These are phyloP conservation scores for Progne subis DNA, from an alignment of 2,113 vertebrate genomes.

Conservation along the genomic window DNA sequence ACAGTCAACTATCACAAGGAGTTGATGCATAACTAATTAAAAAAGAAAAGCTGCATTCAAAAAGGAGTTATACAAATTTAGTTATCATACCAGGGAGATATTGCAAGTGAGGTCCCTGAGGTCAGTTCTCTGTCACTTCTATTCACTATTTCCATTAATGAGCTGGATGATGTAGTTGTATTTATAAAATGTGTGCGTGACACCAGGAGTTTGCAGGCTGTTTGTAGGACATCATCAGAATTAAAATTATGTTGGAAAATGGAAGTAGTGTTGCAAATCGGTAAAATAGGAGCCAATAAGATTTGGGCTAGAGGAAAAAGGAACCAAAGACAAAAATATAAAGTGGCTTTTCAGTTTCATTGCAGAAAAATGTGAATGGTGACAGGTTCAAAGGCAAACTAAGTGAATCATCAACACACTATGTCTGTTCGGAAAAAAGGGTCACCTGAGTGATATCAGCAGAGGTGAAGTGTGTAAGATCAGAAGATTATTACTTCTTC, in stretches of 20 bases:
- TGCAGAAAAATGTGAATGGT: neutral
- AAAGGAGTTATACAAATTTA: slow-evolving; percentile 7
- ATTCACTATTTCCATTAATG: slow-evolving; percentile 47
- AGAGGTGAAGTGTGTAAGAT: neutral
- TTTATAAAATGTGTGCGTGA: slow-evolving; percentile 17
- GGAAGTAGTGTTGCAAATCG: neutral
- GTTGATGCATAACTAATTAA: slow-evolving; percentile 40
- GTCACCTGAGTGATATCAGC: neutral
- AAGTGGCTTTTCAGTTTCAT: neutral
- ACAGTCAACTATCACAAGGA: neutral
- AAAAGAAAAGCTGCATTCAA: slow-evolving; percentile 44
- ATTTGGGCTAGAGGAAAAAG: neutral
- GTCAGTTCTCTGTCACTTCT: slow-evolving; percentile 49
- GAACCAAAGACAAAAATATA: neutral
- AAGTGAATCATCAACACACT: neutral
- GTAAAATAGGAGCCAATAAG: neutral
- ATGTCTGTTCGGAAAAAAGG: neutral
- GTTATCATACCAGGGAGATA: slow-evolving; percentile 43
- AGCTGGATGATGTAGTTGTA: neutral
- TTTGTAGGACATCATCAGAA: neutral
- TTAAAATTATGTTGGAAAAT: neutral
- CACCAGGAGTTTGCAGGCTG: neutral
- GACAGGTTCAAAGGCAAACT: neutral
- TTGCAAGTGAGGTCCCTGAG: slow-evolving; percentile 26
- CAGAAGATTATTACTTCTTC: neutral